Evolutionary conservation across 2,113 vertebrate species (phyloP), one percentile per base, ranked within the genome.

Genomic region (Oryzias javanicus): DNA sequence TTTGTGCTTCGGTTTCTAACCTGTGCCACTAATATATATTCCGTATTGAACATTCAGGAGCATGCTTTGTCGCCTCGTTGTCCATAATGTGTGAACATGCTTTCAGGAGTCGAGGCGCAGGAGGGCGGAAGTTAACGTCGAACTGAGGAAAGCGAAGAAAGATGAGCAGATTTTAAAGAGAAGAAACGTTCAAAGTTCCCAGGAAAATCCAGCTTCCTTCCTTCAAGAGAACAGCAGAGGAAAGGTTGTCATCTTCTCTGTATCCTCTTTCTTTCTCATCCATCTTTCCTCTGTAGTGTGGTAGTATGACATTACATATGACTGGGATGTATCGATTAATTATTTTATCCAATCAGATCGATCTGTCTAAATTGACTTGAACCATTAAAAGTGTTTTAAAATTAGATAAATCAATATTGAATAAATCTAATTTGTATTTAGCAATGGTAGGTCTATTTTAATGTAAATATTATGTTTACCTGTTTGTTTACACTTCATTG

Each of bases 161-260:
- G 94, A 98, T 59, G 95, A 97, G 5, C 95, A 97, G 77, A 92
- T 98, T 80, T 86, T 95, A 57, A 98, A 98, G 84, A 92, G 90
- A 84, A 93, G 96, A 78, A 96, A 96, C 4, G 93, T 97, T 15
- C 89, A 89, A 78, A 92, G 76, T 22, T 89, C 92, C n/a, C 85
- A 88, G 4, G 94, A 95, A 0, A 95, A 95, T 42, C 89, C 91
- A 0, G 88, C 89, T 15, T 95, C 93, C 64, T 91, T 93, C 4
- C 88, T 93, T 41, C 92, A 95, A 64, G 94, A 96, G 66, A 91
- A 91, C 7, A 88, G 82, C 14, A 91, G 87, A 48, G 91, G 90
- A 55, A 92, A 94, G 91, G 94, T 95, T 56, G 2, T 14, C 18
- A 0, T 12, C 40, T 4, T 13, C 14, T 46, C 17, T 45, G 1